These are phyloP conservation scores for Harpalus rufipes DNA, from an alignment of 2,888 invertebrate genomes.

Conservation along the genomic window DNA sequence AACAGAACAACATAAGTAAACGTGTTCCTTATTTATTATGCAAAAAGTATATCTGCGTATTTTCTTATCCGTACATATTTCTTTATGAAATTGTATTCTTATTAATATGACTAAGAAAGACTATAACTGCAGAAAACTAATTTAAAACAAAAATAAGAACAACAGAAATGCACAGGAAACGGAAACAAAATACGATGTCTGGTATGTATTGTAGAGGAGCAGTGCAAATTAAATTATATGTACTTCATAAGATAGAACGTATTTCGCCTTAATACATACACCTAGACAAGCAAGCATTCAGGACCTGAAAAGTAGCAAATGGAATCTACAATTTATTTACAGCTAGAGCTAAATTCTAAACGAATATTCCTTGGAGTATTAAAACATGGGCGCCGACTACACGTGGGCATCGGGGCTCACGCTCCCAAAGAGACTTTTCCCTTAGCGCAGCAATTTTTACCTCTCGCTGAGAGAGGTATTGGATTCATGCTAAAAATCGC, in stretches of 20 bases:
- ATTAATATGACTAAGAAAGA: not conserved
- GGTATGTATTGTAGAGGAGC: not conserved
- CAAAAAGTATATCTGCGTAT: too few relatives aligned
- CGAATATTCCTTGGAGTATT: too few relatives aligned
- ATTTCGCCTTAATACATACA: not conserved
- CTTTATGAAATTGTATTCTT: not conserved
- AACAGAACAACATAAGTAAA: too few relatives aligned
- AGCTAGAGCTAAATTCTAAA: too few relatives aligned
- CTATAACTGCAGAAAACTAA: conserved; percentile 20
- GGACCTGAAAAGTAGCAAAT: conserved; percentile 12
- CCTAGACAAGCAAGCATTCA: not conserved
- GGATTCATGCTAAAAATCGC: too few relatives aligned
- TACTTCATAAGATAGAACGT: conserved; percentile 18
- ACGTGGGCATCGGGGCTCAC: too few relatives aligned
- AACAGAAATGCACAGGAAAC: conserved; percentile 1
- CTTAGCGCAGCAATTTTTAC: too few relatives aligned
- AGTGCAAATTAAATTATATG: conserved; percentile 34
- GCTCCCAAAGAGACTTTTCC: too few relatives aligned
- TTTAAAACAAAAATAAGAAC: conserved; percentile 19
- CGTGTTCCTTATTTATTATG: too few relatives aligned
- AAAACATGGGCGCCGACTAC: too few relatives aligned
- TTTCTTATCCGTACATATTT: not conserved
- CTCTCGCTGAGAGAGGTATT: too few relatives aligned
- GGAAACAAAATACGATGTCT: conserved; percentile 8
- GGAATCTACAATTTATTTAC: conserved; percentile 8